Percentiles rank a stretch among this genome's conserved stretches.
These are phyloP conservation scores for Digitonthophagus gazella DNA, from an alignment of 2,888 invertebrate genomes.

Conservation along the genomic window DNA sequence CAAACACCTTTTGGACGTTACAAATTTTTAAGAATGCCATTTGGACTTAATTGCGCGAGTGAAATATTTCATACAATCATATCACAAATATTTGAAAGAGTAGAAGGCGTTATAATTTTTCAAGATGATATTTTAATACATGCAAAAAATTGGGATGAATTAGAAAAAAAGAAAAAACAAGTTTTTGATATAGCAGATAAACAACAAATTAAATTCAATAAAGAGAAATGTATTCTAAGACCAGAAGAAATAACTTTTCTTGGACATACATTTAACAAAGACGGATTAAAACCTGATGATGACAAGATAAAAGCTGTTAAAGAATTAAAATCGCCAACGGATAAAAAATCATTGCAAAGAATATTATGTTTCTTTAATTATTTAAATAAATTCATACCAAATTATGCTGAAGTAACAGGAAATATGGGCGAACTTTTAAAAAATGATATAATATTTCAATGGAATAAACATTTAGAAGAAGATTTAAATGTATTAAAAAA, in stretches of 20 bases:
- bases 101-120: conserved; percentile 28
- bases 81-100: conserved; percentile 32
- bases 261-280: conserved; percentile 8
- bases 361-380: conserved; percentile 14
- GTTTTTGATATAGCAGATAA: conserved; percentile 20
- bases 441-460: conserved; percentile 16
- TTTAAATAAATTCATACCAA: conserved; percentile 1
- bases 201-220: conserved; percentile 15
- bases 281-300: not conserved
- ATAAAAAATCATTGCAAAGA: conserved; percentile 13
- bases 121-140: conserved; percentile 31
- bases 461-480: not conserved
- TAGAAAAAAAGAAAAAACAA: conserved; percentile 6
- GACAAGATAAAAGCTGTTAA: conserved; percentile 5
- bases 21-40: conserved; percentile 27
- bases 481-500: conserved; percentile 5
- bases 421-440: conserved; percentile 5
- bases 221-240: conserved; percentile 16
- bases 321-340: conserved; percentile 3
- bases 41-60: conserved; percentile 26
- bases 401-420: conserved; percentile 10
- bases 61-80: conserved; percentile 31
- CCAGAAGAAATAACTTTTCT: conserved; percentile 12
- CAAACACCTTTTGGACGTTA: conserved; percentile 31
- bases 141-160: not conserved